Conservation (phyloP, 2,113 vertebrate species). For the Papio anubis region DNA sequence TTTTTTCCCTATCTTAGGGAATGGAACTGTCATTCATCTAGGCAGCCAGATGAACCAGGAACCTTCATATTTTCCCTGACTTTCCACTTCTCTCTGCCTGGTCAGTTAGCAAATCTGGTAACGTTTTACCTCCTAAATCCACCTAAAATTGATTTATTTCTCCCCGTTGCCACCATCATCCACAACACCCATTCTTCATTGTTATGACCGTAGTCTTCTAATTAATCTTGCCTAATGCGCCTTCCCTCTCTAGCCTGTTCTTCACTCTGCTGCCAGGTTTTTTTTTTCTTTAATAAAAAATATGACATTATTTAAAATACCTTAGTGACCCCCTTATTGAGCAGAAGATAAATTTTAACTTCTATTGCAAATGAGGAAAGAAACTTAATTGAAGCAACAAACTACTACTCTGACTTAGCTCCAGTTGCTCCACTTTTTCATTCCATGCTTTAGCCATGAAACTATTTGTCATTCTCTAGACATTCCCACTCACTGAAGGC, state of each 20-base stretch:
- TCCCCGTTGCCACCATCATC: rapidly evolving
- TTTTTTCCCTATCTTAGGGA: background rate
- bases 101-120: background rate
- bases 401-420: background rate
- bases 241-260: background rate
- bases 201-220: too few relatives aligned
- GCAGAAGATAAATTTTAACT: background rate
- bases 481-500: background rate
- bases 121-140: background rate
- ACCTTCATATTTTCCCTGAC: background rate
- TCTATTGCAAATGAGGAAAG: background rate
- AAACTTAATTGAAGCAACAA: background rate
- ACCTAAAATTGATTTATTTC: background rate
- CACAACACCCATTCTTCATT: too few relatives aligned
- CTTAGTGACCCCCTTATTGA: background rate
- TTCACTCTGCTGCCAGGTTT: background rate
- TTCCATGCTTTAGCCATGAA: background rate
- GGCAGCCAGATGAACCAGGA: background rate
- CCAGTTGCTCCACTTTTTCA: background rate
- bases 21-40: background rate
- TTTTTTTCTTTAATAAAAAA: background rate
- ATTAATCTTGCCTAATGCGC: background rate
- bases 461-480: background rate
- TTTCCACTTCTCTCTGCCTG: background rate
- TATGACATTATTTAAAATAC: background rate